A percentile compares a stretch with the other conserved stretches of the same genome.
Conservation (phyloP, 1,140 invertebrate genomes). For the Pachypeltis micranthus region DNA sequence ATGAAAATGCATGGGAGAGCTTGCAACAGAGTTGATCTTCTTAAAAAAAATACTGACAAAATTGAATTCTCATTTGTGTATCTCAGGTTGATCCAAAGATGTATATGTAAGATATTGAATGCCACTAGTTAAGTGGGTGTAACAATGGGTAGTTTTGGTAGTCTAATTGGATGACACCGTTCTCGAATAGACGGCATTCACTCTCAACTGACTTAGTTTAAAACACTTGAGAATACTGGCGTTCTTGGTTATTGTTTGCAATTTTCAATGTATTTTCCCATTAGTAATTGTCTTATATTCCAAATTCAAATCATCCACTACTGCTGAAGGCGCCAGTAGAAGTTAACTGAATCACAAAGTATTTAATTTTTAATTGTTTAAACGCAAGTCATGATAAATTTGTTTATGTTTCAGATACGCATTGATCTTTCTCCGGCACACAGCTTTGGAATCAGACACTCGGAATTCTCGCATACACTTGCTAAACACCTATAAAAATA, state of each 20-base stretch:
- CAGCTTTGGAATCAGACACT: constrained; percentile 30
- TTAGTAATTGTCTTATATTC: background rate
- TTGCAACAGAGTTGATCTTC: no score
- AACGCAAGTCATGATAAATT: background rate
- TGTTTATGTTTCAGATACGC: constrained; percentile 25
- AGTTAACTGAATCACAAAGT: background rate
- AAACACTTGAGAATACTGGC: background rate
- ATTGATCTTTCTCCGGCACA: constrained; percentile 28
- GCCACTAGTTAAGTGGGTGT: no score
- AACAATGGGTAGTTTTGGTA: no score
- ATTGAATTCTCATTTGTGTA: no score
- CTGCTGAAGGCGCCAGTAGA: background rate
- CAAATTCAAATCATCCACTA: background rate
- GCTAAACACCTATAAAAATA: no score
- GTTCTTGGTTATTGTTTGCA: background rate
- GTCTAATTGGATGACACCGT: no score
- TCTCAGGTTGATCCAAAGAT: no score
- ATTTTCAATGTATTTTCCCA: background rate
- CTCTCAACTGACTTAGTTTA: no score
- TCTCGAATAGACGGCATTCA: no score
- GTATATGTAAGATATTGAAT: no score
- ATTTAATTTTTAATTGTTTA: constrained; percentile 6
- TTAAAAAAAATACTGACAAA: no score
- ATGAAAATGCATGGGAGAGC: no score
- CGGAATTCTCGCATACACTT: constrained; percentile 12